Conservation (phyloP, 2,797 vertebrate genomes). For the Gymnoscopelus braueri region DNA sequence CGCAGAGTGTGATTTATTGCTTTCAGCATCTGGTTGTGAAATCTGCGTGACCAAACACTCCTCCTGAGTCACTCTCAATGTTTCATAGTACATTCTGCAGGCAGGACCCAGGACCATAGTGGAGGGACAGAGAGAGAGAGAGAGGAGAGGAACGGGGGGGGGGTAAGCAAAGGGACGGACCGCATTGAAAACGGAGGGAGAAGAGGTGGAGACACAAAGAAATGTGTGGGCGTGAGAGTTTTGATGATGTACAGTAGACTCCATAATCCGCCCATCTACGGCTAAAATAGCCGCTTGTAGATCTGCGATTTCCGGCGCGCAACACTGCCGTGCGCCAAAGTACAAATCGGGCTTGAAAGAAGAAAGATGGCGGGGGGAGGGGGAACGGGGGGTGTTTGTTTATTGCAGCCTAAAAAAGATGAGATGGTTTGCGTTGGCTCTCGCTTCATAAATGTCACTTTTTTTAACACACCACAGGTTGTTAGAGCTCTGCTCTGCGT, state of each 20-base stretch:
- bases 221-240: no score
- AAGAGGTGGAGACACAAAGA: neutral
- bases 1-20: slow-evolving; percentile 63
- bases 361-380: slow-evolving; percentile 50
- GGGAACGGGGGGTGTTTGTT: slow-evolving; percentile 59
- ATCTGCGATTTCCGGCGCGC: no score
- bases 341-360: no score
- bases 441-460: slow-evolving; percentile 79
- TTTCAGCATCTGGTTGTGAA: slow-evolving; percentile 75
- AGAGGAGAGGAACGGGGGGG: neutral
- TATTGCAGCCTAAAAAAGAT: slow-evolving; percentile 46
- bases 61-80: slow-evolving; percentile 67
- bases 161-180: no score
- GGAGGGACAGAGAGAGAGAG: slow-evolving; percentile 8
- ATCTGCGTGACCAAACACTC: slow-evolving; percentile 70
- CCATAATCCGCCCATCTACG: no score
- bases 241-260: no score
- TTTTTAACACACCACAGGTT: slow-evolving; percentile 33
- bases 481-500: slow-evolving; percentile 36
- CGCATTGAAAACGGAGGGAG: no score
- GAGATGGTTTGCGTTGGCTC: slow-evolving; percentile 74
- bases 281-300: no score
- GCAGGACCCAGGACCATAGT: neutral
- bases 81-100: slow-evolving; percentile 49
- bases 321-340: no score